phyloP scores from a whole-genome alignment of 2,797 vertebrate species.

The Sebastes taczanowskii region DNA sequence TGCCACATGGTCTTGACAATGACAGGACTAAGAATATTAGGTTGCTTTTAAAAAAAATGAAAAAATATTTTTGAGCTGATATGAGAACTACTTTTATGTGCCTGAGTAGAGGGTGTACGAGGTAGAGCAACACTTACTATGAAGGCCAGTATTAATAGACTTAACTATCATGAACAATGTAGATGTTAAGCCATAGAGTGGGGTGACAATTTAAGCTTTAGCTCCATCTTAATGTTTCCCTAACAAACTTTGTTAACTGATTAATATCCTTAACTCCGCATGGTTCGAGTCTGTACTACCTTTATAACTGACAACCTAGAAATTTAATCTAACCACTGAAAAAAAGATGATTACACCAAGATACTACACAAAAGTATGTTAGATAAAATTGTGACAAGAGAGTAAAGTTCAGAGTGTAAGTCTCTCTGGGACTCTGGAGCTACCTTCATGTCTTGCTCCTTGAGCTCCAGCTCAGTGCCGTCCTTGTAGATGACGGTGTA shows the following conservation, averaged over 20 bases:
- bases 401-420: neutral
- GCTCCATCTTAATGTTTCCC: neutral
- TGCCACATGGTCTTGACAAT: neutral
- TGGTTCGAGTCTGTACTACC: neutral
- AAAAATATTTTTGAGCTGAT: no score
- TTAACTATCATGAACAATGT: neutral
- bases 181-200: neutral
- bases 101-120: no score
- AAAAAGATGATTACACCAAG: neutral
- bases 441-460: constrained; percentile 92
- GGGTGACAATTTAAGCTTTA: neutral
- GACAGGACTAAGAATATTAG: no score
- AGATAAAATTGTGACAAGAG: neutral
- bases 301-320: no score
- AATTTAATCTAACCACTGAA: no score
- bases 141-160: neutral
- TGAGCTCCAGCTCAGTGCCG: constrained; percentile 93
- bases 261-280: neutral
- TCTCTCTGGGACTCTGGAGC: neutral
- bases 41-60: no score
- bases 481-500: constrained; percentile 97
- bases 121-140: neutral
- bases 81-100: neutral
- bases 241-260: neutral
- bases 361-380: neutral